Conservation (phyloP, 37 sponge, comb jelly and placozoan genomes). For the Oscarella lobularis region DNA sequence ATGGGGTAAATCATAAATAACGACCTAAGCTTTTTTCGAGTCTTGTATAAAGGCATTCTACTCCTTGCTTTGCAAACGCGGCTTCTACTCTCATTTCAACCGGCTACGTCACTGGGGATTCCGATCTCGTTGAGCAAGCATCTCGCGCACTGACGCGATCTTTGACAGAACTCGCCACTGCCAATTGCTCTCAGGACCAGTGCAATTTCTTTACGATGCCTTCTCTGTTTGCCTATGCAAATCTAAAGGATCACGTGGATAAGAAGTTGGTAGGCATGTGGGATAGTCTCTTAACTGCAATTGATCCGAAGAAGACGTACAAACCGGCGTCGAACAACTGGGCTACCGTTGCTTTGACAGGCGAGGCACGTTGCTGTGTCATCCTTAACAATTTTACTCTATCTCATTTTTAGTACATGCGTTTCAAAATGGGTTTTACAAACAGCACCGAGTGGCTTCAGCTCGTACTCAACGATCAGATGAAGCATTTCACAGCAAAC, state of each 20-base stretch:
- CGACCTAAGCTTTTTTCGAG: too few relatives aligned
- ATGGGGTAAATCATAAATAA: too few relatives aligned
- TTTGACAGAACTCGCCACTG: background rate
- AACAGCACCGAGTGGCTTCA: background rate
- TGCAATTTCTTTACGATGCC: background rate
- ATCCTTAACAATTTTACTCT: too few relatives aligned
- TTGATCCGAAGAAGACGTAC: background rate
- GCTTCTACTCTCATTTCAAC: background rate
- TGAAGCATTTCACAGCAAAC: constrained; percentile 1
- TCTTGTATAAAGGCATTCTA: background rate
- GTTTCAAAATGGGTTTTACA: background rate
- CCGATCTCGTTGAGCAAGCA: background rate
- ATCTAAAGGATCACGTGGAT: background rate
- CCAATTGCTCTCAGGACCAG: background rate
- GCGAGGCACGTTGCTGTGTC: too few relatives aligned
- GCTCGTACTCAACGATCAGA: background rate
- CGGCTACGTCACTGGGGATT: background rate
- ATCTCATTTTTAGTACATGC: background rate
- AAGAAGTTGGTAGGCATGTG: background rate
- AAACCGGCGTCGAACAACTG: background rate
- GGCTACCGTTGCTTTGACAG: background rate
- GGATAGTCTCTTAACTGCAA: background rate
- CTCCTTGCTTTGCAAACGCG: background rate
- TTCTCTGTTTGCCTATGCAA: background rate
- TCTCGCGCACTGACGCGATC: background rate